Conservation (phyloP, 2,797 vertebrate genomes). For the Garrulus glandarius region DNA sequence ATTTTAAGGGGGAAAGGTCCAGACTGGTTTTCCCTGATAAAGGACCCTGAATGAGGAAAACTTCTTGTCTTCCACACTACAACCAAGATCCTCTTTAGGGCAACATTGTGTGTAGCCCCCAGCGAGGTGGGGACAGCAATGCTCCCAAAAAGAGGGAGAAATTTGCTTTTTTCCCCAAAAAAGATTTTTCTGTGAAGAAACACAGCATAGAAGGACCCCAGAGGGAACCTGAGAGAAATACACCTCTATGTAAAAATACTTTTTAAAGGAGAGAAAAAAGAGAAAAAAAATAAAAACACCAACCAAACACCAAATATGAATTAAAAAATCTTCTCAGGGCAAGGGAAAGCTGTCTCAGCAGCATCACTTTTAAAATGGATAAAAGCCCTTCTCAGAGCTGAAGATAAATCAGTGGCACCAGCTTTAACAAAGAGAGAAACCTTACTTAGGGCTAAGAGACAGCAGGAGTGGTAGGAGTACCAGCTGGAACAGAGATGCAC, state of each 20-base stretch:
- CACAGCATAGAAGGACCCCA: background rate
- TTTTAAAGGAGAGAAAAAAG: background rate
- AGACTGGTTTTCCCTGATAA: background rate
- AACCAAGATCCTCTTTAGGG: background rate
- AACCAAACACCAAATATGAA: conserved; percentile 15
- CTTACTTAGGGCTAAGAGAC: conserved; percentile 71
- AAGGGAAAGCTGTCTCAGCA: conserved; percentile 31
- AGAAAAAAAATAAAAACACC: background rate
- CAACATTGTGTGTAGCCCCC: rapidly evolving
- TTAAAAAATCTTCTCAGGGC: background rate
- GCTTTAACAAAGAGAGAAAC: conserved; percentile 67
- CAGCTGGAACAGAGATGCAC: conserved; percentile 71
- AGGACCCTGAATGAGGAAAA: background rate
- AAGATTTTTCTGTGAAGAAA: background rate
- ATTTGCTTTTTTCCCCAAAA: background rate
- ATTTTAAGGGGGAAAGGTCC: background rate
- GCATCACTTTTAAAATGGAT: conserved; percentile 51
- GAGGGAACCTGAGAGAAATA: background rate
- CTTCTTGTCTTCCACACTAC: background rate
- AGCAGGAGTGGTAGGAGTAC: conserved; percentile 67
- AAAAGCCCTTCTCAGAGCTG: conserved; percentile 49
- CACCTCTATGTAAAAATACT: background rate
- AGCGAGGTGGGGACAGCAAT: rapidly evolving
- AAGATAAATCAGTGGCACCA: conserved; percentile 58
- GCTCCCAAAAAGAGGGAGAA: background rate